Evolutionary conservation across 2,797 vertebrate genomes (phyloP), one percentile per base, ranked within the genome.

Genomic region (Gadopsis bispinosus): DNA sequence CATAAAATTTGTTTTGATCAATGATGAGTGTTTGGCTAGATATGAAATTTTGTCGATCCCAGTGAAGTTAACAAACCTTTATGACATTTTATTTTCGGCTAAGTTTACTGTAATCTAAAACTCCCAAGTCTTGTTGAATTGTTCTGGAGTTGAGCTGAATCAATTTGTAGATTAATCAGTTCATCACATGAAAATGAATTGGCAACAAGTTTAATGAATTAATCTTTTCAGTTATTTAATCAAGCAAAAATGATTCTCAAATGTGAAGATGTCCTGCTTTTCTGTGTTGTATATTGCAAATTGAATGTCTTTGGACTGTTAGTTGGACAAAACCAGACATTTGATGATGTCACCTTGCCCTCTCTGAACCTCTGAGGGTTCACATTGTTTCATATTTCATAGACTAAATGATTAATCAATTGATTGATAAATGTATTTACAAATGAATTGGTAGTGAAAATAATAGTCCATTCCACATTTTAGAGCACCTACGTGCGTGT

Each of bases 21-120:
- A 5, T 56, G 10, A 68, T 0, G 26, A 33, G 29, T 33, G 55
- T 17, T 39, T 13, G 37, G 51, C 33, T 50, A 48, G 8, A 3
- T 33, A 6, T 58, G 9, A 8, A 14, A 7, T 47, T 68, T 69
- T 69, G 54, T 45, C 9, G n/a, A 37, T 43, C 4, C 10, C 20
- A 12, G 60, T 43, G 19, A 33, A 73, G 70, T 26, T 69, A 26
- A 51, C 53, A 45, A 59, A 64, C 19, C 11, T 7, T 41, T 39
- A 20, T 10, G 45, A 3, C 20, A 26, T 2, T 75, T 63, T 4
- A 19, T 66, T 29, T 5, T 50, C 16, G 22, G 12, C 29, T 29
- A 14, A 22, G 33, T 47, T 22, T 4, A 53, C 51, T 69, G 4
- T 59, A 31, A 63, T 63, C 16, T 50, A 20, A 56, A 60, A 47